phyloP scores from a whole-genome alignment of 2,113 vertebrate species.

The Odocoileus hemionus region DNA sequence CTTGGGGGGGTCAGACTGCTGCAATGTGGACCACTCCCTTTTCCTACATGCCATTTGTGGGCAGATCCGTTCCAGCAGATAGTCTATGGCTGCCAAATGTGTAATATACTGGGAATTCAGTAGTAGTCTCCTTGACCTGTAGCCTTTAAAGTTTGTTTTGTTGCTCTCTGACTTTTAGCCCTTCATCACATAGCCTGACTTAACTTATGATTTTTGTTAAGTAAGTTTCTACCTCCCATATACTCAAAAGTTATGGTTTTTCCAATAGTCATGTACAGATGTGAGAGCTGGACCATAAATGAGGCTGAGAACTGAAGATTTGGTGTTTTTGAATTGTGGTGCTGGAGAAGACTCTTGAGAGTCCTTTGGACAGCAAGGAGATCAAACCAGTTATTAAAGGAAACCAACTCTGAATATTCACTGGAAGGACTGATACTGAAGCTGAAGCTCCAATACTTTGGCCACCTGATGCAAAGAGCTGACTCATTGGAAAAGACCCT shows the following conservation, averaged over 20 bases:
- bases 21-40: slow-evolving; percentile 37
- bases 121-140: slow-evolving; percentile 69
- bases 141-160: slow-evolving; percentile 60
- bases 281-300: neutral
- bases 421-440: neutral
- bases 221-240: neutral
- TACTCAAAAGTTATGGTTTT: neutral
- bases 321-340: neutral
- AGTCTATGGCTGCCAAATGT: slow-evolving; percentile 62
- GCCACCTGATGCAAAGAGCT: neutral
- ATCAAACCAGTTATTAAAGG: neutral
- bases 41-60: slow-evolving; percentile 34
- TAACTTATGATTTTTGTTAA: neutral
- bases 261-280: neutral
- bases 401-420: neutral
- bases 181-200: neutral
- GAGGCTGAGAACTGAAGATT: neutral
- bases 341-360: neutral
- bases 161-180: slow-evolving; percentile 43
- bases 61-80: slow-evolving; percentile 54
- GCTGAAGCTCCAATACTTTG: neutral
- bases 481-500: neutral
- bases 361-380: neutral
- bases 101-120: slow-evolving; percentile 61
- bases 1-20: slow-evolving; percentile 58